Base-by-base conservation (phyloP, 2,797 vertebrate genomes). In the Spinibarbus caldwelli region DNA sequence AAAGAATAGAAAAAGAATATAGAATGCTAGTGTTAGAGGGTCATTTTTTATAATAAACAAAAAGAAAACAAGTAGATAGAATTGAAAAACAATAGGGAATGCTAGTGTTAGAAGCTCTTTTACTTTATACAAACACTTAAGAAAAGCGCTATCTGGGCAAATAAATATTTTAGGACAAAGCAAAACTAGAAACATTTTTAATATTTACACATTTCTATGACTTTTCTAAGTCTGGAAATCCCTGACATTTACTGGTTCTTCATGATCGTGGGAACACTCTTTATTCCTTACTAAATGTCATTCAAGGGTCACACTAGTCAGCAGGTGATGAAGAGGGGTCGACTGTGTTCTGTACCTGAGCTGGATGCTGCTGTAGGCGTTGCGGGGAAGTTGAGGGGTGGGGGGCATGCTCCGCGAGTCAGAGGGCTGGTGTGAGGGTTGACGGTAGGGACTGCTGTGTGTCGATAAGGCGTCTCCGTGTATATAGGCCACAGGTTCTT, bases 351-450 rank as follows among this genome's bases (percentile, higher is more conserved):
- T 17, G 81, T 95, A 99, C 98, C 96, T 96, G 88, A 99, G 93
- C 89, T 99, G 97, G 88, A 93, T 97, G 95, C 97, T 99, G 93
- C 98, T 98, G 94, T 96, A 97, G 87, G 98, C 97, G 0, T 97
- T 99, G 68, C 97, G 97, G 11, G 97, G 96, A 68, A 99, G 96
- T 80, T 98, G 94, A 0, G 98, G 98, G 0, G 98, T 99, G 2
- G 96, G 97, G 11, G 98, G 98, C 97, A 98, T 97, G 94, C 97
- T 99, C 85, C 96, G 95, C 0, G 97, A 95, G 0, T 98, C 97
- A 0, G 87, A 94, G 1, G 95, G 94, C 84, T 96, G 95, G 71
- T 96, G 94, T 82, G 96, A 96, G 82, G 93, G 91, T 0, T 91
- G 91, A 86, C 94, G 96, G 87, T 96, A 97, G 0, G 96, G 96